Conservation (phyloP, 2,797 vertebrate genomes). For the Gephyroberyx darwinii region DNA sequence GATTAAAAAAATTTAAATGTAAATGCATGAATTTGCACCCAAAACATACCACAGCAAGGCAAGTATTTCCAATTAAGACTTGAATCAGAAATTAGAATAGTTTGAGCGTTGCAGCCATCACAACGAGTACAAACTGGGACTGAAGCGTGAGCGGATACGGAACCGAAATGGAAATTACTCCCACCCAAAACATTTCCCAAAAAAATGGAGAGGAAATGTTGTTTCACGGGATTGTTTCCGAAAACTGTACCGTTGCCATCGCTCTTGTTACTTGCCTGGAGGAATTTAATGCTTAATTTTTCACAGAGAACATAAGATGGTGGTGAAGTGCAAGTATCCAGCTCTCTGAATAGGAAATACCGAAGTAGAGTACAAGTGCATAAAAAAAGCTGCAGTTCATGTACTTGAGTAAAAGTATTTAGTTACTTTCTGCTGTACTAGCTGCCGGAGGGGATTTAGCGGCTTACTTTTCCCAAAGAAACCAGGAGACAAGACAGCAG, state of each 20-base stretch:
- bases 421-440: not conserved
- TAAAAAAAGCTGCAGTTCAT: constrained; percentile 23
- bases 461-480: not conserved
- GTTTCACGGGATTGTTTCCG: constrained; percentile 23
- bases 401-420: not conserved
- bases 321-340: constrained; percentile 16
- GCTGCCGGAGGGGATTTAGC: not conserved
- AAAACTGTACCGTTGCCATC: constrained; percentile 17
- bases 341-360: constrained; percentile 25
- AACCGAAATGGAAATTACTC: constrained; percentile 27
- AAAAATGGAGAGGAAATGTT: constrained; percentile 7
- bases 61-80: constrained; percentile 6
- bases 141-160: constrained; percentile 1
- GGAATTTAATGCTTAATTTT: constrained; percentile 44
- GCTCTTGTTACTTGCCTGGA: constrained; percentile 33
- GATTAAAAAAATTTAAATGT: not conserved
- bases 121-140: constrained; percentile 1
- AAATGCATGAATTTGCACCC: constrained; percentile 1
- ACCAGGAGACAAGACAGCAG: not conserved
- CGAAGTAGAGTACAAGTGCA: constrained; percentile 17
- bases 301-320: constrained; percentile 12
- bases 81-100: not conserved
- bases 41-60: not conserved
- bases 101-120: constrained; percentile 16
- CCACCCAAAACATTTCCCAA: constrained; percentile 30